Percentiles rank a stretch among this genome's conserved stretches.
These are phyloP conservation scores for Meteorus colon DNA, from an alignment of 2,888 invertebrate genomes.

Conservation along the genomic window DNA sequence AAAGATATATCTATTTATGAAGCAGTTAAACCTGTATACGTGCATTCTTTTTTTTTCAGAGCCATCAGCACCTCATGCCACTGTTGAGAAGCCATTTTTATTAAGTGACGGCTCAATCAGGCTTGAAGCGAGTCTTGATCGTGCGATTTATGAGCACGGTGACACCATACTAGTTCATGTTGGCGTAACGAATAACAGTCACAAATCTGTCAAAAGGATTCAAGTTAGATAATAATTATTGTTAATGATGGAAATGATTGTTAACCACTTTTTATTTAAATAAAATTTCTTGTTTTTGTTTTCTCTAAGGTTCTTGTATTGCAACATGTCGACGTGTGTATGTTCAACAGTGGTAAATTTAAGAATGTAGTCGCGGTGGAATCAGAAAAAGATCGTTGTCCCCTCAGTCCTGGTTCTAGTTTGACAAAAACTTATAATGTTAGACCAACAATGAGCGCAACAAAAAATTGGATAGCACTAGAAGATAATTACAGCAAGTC, in stretches of 20 bases:
- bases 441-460: slow-evolving; percentile 83
- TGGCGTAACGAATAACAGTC: slow-evolving; percentile 85
- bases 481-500: slow-evolving; percentile 84
- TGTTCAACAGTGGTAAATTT: slow-evolving; percentile 96
- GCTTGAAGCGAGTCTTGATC: slow-evolving; percentile 86
- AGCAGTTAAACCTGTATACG: not conserved
- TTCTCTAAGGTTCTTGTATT: slow-evolving; percentile 83
- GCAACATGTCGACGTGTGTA: slow-evolving; percentile 94
- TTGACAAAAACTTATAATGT: slow-evolving; percentile 80
- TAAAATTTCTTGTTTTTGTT: slow-evolving; percentile 22
- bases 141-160: slow-evolving; percentile 88
- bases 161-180: slow-evolving; percentile 86
- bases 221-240: slow-evolving; percentile 78
- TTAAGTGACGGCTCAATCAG: slow-evolving; percentile 88
- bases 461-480: slow-evolving; percentile 94
- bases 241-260: not conserved
- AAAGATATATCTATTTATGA: not conserved
- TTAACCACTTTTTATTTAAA: not conserved
- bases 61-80: slow-evolving; percentile 80
- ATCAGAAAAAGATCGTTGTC: slow-evolving; percentile 79
- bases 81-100: slow-evolving; percentile 88
- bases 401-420: slow-evolving; percentile 80
- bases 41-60: slow-evolving; percentile 60
- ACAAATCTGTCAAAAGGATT: slow-evolving; percentile 87
- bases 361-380: slow-evolving; percentile 89